Percentiles rank a stretch among this genome's conserved stretches.
Evolutionary conservation across 1,140 invertebrate genomes (phyloP).

Genomic region (Lordiphosa collinella): DNA sequence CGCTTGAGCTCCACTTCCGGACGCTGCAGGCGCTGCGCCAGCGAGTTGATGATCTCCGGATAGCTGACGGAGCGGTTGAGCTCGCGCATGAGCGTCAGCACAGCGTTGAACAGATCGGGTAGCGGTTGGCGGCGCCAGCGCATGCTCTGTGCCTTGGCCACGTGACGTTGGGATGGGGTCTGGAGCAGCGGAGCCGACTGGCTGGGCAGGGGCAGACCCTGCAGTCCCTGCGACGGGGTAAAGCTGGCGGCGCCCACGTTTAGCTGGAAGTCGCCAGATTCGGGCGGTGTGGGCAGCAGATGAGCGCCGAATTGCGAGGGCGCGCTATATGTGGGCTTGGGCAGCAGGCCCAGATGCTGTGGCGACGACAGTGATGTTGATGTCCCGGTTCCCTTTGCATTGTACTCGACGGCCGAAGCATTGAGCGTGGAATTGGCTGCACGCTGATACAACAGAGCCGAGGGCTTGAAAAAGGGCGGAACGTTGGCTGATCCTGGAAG

Average conservation of each 20-base stretch:
- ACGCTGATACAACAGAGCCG: not conserved
- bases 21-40: slow-evolving; percentile 35
- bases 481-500: too few species aligned
- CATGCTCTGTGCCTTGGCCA: not conserved
- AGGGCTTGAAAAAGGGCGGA: not conserved
- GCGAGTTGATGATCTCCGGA: slow-evolving; percentile 47
- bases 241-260: slow-evolving; percentile 45
- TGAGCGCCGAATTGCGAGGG: slow-evolving; percentile 6
- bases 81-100: slow-evolving; percentile 39
- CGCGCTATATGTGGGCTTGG: slow-evolving; percentile 4
- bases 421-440: slow-evolving; percentile 27
- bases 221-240: slow-evolving; percentile 10
- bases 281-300: not conserved
- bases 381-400: too few species aligned
- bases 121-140: slow-evolving; percentile 27
- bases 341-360: not conserved
- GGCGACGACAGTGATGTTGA: too few species aligned
- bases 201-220: slow-evolving; percentile 2
- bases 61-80: slow-evolving; percentile 52
- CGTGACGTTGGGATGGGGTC: not conserved
- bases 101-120: slow-evolving; percentile 39
- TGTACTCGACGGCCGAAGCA: slow-evolving; percentile 13
- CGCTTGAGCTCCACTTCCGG: slow-evolving; percentile 52
- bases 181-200: slow-evolving; percentile 26
- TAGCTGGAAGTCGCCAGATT: slow-evolving; percentile 16